phyloP scores from a whole-genome alignment of 2,797 vertebrate species.

The Alca torda region DNA sequence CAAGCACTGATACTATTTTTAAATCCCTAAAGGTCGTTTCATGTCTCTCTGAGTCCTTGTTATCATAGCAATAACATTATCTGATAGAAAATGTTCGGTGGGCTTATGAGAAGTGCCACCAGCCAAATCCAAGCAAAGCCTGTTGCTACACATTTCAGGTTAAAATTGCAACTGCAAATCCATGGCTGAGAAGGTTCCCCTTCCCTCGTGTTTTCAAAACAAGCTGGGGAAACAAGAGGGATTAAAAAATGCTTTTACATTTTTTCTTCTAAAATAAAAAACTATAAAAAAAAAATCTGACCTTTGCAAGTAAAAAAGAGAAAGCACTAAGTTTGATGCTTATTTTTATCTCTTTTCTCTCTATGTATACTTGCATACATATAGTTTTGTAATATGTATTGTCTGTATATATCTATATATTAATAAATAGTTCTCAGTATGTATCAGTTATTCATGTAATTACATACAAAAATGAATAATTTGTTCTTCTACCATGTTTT shows the following conservation, averaged over 20 bases:
- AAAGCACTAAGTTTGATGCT: fast-evolving
- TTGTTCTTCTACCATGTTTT: not conserved
- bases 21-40: not conserved
- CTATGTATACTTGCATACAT: not conserved
- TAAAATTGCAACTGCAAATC: not conserved
- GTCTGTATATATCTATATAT: not conserved
- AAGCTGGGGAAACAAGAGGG: fast-evolving
- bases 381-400: not conserved
- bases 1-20: not conserved
- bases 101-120: not conserved
- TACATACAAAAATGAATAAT: not conserved
- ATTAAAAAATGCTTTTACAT: fast-evolving
- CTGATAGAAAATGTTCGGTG: fast-evolving
- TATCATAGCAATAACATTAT: not conserved
- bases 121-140: not conserved
- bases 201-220: not conserved
- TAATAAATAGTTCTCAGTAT: not conserved
- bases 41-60: not conserved
- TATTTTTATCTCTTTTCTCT: not conserved
- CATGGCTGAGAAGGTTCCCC: not conserved
- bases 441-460: not conserved
- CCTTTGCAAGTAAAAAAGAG: not conserved
- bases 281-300: fast-evolving
- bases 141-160: not conserved
- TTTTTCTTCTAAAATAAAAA: not conserved